Base-by-base conservation (phyloP, 2,797 vertebrate species). In the Danio choprae region DNA sequence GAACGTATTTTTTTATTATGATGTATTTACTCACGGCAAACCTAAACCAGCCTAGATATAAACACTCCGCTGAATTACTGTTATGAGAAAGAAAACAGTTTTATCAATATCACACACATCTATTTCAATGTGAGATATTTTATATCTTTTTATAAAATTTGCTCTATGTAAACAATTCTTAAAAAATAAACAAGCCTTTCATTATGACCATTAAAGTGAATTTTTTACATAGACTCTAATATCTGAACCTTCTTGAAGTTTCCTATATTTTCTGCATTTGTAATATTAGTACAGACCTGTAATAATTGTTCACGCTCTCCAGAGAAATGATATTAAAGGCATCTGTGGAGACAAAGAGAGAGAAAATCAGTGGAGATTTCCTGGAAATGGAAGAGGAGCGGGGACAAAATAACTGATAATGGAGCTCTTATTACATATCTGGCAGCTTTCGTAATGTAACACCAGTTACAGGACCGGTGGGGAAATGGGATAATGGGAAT, bases 271-370 rank as follows among this genome's bases (percentile, higher is more conserved):
- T 44, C 9, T 50, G 53, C 22, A 44, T 18, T 48, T n/a, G 22
- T 38, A 6, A 40, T 71, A 65, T 79, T 75, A 56, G 76, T 85
- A 91, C 93, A 87, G 92, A 99, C 98, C 97, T 95, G 96, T 97
- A 99, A 89, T 97, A 99, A 90, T 99, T 98, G 88, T 89, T 92
- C 89, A 93, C 64, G 12, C 95, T 99, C 81, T 96, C 92, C 93
- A 96, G 83, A 67, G 92, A 95, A 74, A 96, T 95, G 69, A 98
- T 94, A 87, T 99, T 99, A 92, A 97, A 97, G 67, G 95, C 93
- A 94, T 99, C 98, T 99, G 92, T 79, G 87, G 87, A 81, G 64
- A 87, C 64, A 89, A 84, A 74, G 79, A 75, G 11, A 60, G 11
- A 60, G 40, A 79, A 77, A 15, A 43, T 51, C 9, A 62, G 16